phyloP scores from a whole-genome alignment of 2,797 vertebrate genomes.

The Myripristis jacobus region DNA sequence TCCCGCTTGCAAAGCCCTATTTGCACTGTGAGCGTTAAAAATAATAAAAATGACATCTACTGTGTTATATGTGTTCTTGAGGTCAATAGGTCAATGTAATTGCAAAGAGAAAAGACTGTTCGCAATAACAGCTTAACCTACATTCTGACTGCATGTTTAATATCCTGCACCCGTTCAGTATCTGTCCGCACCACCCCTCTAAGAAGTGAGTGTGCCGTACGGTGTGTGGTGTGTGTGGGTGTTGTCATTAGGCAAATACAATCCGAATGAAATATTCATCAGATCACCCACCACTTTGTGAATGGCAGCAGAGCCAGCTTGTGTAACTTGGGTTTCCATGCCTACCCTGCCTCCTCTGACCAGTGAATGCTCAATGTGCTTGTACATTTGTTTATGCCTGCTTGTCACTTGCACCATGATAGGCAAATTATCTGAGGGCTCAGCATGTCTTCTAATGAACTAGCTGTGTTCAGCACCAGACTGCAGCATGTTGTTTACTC shows the following conservation, averaged over 20 bases:
- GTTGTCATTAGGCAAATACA: neutral
- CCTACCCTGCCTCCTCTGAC: neutral
- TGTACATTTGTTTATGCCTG: slow-evolving; percentile 7
- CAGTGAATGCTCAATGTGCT: neutral
- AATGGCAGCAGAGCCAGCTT: no score
- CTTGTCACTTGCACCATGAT: neutral
- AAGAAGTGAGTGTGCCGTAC: neutral
- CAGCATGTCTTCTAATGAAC: slow-evolving; percentile 21
- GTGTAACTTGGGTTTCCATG: neutral
- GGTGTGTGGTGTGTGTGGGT: no score
- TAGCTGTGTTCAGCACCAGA: slow-evolving; percentile 9
- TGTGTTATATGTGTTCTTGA: neutral
- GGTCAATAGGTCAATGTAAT: neutral
- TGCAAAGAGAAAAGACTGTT: slow-evolving; percentile 3
- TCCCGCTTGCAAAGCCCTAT: neutral
- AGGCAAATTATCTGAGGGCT: slow-evolving; percentile 20
- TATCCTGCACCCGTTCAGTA: no score
- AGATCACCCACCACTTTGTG: neutral
- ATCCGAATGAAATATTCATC: neutral
- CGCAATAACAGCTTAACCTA: neutral
- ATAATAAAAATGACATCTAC: neutral
- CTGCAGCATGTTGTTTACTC: slow-evolving; percentile 57
- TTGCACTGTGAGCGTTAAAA: neutral
- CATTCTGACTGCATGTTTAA: neutral
- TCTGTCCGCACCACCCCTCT: no score